phyloP scores from a whole-genome alignment of 2,888 invertebrate genomes.

The Drosophila peninsularis region DNA sequence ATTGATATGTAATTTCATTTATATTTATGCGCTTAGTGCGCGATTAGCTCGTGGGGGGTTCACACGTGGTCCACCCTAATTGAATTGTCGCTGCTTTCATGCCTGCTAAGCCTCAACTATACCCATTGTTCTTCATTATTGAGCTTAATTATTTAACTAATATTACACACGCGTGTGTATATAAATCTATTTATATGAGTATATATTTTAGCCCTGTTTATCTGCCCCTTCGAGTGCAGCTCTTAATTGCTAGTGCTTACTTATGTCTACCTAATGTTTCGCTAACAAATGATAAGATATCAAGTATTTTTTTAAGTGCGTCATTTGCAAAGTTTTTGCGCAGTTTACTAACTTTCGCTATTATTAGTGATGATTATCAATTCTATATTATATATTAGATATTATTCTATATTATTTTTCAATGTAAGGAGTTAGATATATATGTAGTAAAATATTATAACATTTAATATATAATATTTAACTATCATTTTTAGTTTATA shows the following conservation, averaged over 20 bases:
- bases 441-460: too few relatives aligned
- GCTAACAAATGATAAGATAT: conserved; percentile 1
- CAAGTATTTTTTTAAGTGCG: not conserved
- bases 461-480: too few relatives aligned
- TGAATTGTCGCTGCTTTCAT: conserved; percentile 33
- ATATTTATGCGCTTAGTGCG: conserved; percentile 53
- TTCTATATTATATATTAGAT: too few relatives aligned
- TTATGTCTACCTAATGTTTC: not conserved
- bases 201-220: not conserved
- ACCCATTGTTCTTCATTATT: conserved; percentile 12
- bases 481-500: too few relatives aligned
- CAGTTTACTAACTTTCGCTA: conserved; percentile 1
- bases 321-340: not conserved
- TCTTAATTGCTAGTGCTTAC: conserved; percentile 6
- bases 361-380: not conserved
- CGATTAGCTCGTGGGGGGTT: conserved; percentile 8
- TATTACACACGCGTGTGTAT: not conserved
- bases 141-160: conserved; percentile 26
- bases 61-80: conserved; percentile 33
- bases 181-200: not conserved
- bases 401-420: too few relatives aligned
- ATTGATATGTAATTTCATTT: conserved; percentile 71
- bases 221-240: not conserved
- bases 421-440: too few relatives aligned
- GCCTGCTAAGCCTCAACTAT: conserved; percentile 12